Percentiles rank a stretch among this genome's conserved stretches.
These are phyloP conservation scores for Linepithema humile DNA, from an alignment of 1,140 invertebrate species.

Conservation along the genomic window DNA sequence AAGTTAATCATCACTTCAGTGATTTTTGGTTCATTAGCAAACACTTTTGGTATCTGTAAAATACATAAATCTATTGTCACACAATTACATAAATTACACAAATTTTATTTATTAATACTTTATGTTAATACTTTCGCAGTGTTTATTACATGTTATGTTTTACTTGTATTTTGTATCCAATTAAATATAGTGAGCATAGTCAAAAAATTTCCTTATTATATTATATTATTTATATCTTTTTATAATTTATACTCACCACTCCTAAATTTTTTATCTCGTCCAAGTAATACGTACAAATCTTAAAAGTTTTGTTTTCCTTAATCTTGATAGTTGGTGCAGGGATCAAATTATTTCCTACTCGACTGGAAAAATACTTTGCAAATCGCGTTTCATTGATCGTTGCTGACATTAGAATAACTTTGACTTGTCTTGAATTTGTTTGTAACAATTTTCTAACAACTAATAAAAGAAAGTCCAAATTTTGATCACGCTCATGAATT, in stretches of 20 bases:
- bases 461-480: conserved; percentile 96
- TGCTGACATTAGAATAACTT: conserved; percentile 95
- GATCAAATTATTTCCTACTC: conserved; percentile 80
- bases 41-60: conserved; percentile 84
- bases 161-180: too few relatives aligned
- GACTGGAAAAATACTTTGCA: conserved; percentile 89
- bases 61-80: conserved; percentile 34
- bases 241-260: conserved; percentile 71
- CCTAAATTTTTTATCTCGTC: conserved; percentile 85
- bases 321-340: conserved; percentile 86
- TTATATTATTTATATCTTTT: conserved; percentile 13
- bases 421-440: conserved; percentile 89
- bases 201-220: neutral
- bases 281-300: conserved; percentile 89
- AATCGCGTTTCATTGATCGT: conserved; percentile 92
- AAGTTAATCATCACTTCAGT: conserved; percentile 84
- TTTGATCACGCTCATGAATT: conserved; percentile 98
- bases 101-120: conserved; percentile 29
- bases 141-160: too few relatives aligned
- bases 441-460: conserved; percentile 92
- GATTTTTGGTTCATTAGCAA: conserved; percentile 84
- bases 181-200: too few relatives aligned
- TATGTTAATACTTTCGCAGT: too few relatives aligned
- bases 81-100: conserved; percentile 1
- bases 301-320: conserved; percentile 83